phyloP scores from a whole-genome alignment of 2,113 vertebrate genomes.

The Eurypyga helias region DNA sequence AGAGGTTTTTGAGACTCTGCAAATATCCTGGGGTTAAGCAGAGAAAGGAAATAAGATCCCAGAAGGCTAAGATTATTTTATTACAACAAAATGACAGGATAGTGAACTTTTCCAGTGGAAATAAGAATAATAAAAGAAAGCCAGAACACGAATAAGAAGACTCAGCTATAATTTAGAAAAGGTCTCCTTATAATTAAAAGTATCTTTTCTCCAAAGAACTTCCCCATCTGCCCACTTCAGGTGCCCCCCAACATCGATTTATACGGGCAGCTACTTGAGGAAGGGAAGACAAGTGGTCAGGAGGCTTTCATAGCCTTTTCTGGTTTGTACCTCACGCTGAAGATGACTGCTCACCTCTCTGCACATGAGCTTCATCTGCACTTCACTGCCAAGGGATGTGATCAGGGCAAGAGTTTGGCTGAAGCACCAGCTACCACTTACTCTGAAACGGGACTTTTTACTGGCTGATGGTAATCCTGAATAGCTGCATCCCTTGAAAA shows the following conservation, averaged over 20 bases:
- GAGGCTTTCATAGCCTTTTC: background rate
- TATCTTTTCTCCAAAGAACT: background rate
- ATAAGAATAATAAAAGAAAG: background rate
- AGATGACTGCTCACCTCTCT: background rate
- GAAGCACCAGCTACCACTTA: background rate
- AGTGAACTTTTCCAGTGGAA: slow-evolving; percentile 42
- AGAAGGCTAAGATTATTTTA: slow-evolving; percentile 39
- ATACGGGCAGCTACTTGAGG: background rate
- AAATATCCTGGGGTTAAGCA: slow-evolving; percentile 13
- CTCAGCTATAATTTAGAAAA: background rate
- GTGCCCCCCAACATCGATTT: background rate
- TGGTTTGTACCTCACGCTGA: fast-evolving
- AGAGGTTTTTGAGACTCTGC: slow-evolving; percentile 20
- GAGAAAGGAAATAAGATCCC: slow-evolving; percentile 29
- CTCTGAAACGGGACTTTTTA: background rate
- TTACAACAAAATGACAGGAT: slow-evolving; percentile 33
- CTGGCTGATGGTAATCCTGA: fast-evolving
- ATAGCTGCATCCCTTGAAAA: background rate
- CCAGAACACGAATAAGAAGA: background rate
- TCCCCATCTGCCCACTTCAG: background rate
- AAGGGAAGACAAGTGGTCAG: background rate
- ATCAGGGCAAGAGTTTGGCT: background rate
- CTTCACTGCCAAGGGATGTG: background rate
- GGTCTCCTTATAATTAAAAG: background rate
- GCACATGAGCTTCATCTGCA: background rate